Evolutionary conservation across 2,113 vertebrate species (phyloP).

Genomic region (Eptesicus fuscus): DNA sequence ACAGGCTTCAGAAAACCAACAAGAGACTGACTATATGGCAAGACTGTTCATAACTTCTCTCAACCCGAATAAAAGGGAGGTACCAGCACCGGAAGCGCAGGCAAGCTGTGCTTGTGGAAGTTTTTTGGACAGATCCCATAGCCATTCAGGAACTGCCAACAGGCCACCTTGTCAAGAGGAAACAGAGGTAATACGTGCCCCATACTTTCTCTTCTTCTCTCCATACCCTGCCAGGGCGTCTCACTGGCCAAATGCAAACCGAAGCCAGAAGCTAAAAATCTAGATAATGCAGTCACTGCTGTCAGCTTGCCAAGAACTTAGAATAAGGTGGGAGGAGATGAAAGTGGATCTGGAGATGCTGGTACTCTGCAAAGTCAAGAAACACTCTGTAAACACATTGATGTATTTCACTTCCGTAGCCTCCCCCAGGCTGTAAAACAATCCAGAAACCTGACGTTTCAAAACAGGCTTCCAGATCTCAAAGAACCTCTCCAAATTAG

Average conservation of each 20-base stretch:
- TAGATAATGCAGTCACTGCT: not conserved
- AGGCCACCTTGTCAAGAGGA: too few species aligned
- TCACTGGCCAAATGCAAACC: not conserved
- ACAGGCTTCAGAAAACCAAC: not conserved
- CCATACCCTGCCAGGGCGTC: not conserved
- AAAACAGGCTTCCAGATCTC: not conserved
- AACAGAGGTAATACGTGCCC: not conserved
- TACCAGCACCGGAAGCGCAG: not conserved
- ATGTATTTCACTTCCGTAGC: not conserved
- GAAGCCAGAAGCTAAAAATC: not conserved
- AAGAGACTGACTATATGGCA: not conserved
- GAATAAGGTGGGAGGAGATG: not conserved
- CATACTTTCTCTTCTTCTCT: not conserved
- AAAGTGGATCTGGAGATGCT: not conserved
- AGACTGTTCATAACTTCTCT: not conserved
- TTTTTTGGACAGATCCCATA: not conserved
- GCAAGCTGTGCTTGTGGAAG: fast-evolving
- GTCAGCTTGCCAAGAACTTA: not conserved
- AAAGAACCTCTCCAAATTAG: not conserved
- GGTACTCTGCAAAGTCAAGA: not conserved
- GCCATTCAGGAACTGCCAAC: not conserved
- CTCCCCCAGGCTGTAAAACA: not conserved
- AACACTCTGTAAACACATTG: not conserved
- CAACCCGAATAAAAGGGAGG: not conserved
- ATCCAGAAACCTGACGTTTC: not conserved